Base-by-base conservation (phyloP, 2,113 vertebrate genomes). In the Myotis brandtii region DNA sequence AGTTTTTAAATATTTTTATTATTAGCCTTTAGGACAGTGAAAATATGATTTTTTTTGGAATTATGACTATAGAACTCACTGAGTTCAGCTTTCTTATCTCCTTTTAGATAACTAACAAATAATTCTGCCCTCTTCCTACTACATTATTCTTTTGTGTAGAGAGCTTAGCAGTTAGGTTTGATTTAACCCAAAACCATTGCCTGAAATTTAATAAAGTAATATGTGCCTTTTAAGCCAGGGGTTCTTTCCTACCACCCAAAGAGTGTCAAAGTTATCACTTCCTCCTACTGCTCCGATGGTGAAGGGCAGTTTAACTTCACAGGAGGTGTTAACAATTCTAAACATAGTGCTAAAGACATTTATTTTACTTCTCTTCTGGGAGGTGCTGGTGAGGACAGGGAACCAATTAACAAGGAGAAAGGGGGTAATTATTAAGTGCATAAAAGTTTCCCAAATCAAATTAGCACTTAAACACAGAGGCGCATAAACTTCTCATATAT, bases 391-490 rank as follows among this genome's bases (percentile, higher is more conserved):
- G n/a, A 46, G 40, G 25, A 16, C 67, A 80, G 83, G 21, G 83
- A 94, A 93, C 56, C 70, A 93, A 80, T 85, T 92, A 91, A 62
- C 69, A 59, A 83, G 54, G 56, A 95, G 67, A 86, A 94, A 91
- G 13, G 37, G 77, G 69, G 50, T 83, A 95, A 97, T 92, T 83
- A 93, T 86, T 82, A 93, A 86, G 43, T 89, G 48, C 27, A 79
- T 73, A 70, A 92, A 91, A 86, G 13, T 50, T 93, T 94, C 89
- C 54, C 73, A 89, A 75, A 87, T 94, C 88, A 91, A 93, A 97
- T 97, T 88, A 92, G 62, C 34, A 82, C 46, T 92, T 96, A 92
- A 95, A 73, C 70, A 95, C 40, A 64, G 46, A 90, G 9, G 32
- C 21, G 37, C 9, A 77, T 27, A 75, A 27, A 73, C 13, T 84